Evolutionary conservation across 2,113 vertebrate genomes (phyloP).

Genomic region (Pimephales promelas): DNA sequence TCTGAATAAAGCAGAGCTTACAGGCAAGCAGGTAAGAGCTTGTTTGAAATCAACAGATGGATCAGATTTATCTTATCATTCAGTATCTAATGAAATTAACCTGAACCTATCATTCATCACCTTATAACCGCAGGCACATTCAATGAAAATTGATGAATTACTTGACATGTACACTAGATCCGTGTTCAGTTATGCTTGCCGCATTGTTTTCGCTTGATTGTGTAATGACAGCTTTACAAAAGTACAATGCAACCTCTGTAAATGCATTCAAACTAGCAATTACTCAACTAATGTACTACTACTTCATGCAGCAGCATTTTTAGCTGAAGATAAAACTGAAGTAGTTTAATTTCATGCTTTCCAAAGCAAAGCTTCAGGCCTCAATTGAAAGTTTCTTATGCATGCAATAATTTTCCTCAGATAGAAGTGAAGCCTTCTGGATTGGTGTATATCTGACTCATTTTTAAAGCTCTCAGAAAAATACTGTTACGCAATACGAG

Average conservation of each 20-base stretch:
- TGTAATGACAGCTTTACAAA: not conserved
- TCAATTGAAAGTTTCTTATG: conserved; percentile 10
- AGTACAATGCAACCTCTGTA: not conserved
- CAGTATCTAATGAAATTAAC: not conserved
- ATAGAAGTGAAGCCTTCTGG: not conserved
- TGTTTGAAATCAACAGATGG: not conserved
- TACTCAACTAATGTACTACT: not conserved
- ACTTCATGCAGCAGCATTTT: not conserved
- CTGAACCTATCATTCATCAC: not conserved
- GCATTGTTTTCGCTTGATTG: not conserved
- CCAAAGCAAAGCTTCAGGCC: not conserved
- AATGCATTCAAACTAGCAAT: not conserved
- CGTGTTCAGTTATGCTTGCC: not conserved
- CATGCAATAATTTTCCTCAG: not conserved
- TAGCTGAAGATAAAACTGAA: not conserved
- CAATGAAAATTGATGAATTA: not conserved
- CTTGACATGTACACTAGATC: not conserved
- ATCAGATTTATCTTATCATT: not conserved
- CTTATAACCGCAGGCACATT: not conserved
- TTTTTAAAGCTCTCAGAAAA: not conserved
- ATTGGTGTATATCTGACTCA: conserved; percentile 14
- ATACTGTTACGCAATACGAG: not conserved
- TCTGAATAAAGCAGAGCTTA: not conserved
- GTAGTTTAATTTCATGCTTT: not conserved
- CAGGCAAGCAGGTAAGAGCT: not conserved